Conservation (phyloP, 2,113 vertebrate species). For the Xyliphius kryptos region DNA sequence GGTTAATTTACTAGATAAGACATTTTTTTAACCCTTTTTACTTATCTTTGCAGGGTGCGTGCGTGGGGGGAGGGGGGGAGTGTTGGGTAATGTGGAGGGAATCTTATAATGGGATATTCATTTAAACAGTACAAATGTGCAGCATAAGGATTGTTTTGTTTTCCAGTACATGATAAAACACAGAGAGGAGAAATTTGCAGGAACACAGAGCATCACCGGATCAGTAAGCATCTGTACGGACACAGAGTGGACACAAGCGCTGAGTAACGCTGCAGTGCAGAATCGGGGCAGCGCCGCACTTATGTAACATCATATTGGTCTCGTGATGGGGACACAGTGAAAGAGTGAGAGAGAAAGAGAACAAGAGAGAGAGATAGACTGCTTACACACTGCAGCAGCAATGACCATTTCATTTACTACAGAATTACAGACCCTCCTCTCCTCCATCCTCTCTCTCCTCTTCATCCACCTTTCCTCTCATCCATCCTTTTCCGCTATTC, state of each 20-base stretch:
- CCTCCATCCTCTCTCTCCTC: too few species aligned
- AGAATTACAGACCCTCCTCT: background rate
- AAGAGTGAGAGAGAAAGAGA: background rate
- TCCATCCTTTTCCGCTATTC: too few species aligned
- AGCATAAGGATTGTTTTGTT: too few species aligned
- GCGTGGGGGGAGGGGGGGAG: too few species aligned
- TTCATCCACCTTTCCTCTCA: too few species aligned
- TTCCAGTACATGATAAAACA: too few species aligned
- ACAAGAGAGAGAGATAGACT: slow-evolving; percentile 1
- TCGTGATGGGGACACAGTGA: background rate
- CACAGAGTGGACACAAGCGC: background rate
- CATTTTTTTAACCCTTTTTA: too few species aligned
- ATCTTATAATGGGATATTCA: too few species aligned
- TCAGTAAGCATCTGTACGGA: background rate
- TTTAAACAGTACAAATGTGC: too few species aligned
- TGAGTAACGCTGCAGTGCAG: slow-evolving; percentile 4
- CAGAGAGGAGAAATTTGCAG: background rate
- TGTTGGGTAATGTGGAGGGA: too few species aligned
- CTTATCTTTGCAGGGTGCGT: too few species aligned
- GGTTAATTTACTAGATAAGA: too few species aligned
- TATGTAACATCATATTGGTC: background rate
- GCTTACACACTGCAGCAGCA: background rate
- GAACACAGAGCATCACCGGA: background rate
- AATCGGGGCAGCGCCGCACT: background rate
- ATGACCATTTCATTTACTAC: background rate